Percentiles rank a stretch among this genome's conserved stretches.
These are phyloP conservation scores for Mythimna albipuncta DNA, from an alignment of 2,888 invertebrate genomes.

Conservation along the genomic window DNA sequence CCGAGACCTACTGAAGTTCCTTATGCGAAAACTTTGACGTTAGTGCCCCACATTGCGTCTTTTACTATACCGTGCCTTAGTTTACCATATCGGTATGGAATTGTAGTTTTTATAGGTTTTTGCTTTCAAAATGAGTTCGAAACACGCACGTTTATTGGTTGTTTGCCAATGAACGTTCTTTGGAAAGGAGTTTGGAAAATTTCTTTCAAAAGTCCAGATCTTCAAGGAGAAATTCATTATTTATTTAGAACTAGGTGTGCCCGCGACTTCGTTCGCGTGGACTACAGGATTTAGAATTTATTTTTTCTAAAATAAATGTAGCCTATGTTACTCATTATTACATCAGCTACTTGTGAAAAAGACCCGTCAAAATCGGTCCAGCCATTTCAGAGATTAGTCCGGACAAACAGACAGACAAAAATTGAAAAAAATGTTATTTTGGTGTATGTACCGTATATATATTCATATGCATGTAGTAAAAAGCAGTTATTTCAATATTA, in stretches of 20 bases:
- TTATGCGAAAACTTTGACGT: slow-evolving; percentile 88
- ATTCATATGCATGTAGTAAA: too few relatives aligned
- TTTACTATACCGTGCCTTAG: slow-evolving; percentile 57
- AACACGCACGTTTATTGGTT: slow-evolving; percentile 39
- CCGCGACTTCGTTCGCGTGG: too few relatives aligned
- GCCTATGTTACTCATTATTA: too few relatives aligned
- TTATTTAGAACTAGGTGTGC: neutral
- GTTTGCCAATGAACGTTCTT: neutral
- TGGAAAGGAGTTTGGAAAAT: neutral
- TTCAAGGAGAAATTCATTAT: neutral
- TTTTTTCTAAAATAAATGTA: too few relatives aligned
- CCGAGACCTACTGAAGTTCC: slow-evolving; percentile 85
- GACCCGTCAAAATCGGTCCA: too few relatives aligned
- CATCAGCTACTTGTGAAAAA: too few relatives aligned
- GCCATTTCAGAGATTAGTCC: too few relatives aligned
- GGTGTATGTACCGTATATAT: too few relatives aligned
- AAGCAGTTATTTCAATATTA: too few relatives aligned
- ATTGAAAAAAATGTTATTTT: too few relatives aligned
- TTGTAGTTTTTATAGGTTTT: slow-evolving; percentile 49
- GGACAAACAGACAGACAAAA: too few relatives aligned
- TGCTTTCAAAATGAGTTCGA: slow-evolving; percentile 21
- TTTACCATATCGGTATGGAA: slow-evolving; percentile 52
- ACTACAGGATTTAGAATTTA: too few relatives aligned
- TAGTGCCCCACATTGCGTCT: slow-evolving; percentile 75
- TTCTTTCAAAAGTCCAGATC: neutral